phyloP scores from a whole-genome alignment of 2,113 vertebrate species.

The Thermophis baileyi region DNA sequence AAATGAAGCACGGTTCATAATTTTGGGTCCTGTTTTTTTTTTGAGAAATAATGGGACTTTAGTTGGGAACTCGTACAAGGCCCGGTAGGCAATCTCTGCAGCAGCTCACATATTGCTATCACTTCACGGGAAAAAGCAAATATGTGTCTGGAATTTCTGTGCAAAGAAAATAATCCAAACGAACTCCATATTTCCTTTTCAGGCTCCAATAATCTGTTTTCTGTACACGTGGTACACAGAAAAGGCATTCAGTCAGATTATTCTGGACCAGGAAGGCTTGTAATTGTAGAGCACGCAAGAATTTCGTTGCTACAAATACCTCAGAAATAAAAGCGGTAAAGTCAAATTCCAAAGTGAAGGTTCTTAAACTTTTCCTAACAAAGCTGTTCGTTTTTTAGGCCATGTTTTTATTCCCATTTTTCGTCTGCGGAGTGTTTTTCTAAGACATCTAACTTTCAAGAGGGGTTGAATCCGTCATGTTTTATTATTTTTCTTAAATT shows the following conservation, averaged over 20 bases:
- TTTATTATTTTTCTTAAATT: not conserved
- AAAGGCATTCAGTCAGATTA: conserved; percentile 47
- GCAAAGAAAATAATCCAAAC: not conserved
- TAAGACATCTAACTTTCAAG: not conserved
- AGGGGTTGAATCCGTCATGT: not conserved
- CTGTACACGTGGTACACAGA: conserved; percentile 32
- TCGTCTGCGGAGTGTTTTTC: not conserved
- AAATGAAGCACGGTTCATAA: not conserved
- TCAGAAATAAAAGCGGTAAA: not conserved
- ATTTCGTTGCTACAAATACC: not conserved
- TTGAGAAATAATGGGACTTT: not conserved
- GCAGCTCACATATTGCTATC: not conserved
- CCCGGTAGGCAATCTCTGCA: not conserved
- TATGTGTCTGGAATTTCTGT: not conserved
- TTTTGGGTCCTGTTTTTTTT: not conserved
- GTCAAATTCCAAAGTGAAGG: not conserved
- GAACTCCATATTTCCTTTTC: conserved; percentile 33
- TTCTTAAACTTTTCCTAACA: not conserved
- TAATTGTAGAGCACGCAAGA: not conserved
- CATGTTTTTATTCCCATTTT: not conserved
- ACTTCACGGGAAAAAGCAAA: conserved; percentile 10
- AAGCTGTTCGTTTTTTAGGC: not conserved
- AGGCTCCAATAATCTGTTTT: conserved; percentile 18
- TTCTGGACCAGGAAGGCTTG: not conserved
- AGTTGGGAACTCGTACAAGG: not conserved